Evolutionary conservation across 2,888 invertebrate species (phyloP), one percentile per base, ranked within the genome.

Genomic region (Arenicola marina): DNA sequence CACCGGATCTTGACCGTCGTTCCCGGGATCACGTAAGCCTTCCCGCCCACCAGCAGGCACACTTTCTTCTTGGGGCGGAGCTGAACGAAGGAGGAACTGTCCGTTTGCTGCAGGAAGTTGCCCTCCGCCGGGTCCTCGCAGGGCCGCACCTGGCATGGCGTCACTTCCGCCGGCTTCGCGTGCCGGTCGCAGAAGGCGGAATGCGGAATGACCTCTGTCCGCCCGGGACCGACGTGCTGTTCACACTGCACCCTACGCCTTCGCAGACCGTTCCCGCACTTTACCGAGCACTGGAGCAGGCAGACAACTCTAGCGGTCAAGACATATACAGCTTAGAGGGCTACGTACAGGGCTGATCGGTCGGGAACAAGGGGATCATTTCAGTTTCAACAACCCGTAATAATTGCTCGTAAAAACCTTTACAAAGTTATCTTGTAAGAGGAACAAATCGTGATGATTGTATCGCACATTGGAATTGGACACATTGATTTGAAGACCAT

Each of bases 211-310:
- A 26, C 15, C 48, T 21, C n/a, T 7, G 26, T 24, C 15, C 11
- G 18, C 7, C 48, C 48, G 7, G 32, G 58, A 29, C 21, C 43
- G 18, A 64, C 43, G 31, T 65, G 46, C 56, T 76, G 92, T 56
- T 87, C 82, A 61, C 95, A 95, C 77, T 91, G 90, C 56, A 94
- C 91, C 38, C 89, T 89, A 24, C 95, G 88, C 29, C 90, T 90
- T 84, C 92, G 92, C 34, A 91, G 86, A 0, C 95, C 95, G 78
- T 89, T 63, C 11, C 94, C 95, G 79, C 95, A 96, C 11, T 92
- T 91, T 11, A 91, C 92, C n/a, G 95, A 95, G 80, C 96, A 96
- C 93, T 95, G 85, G 34, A 81, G 75, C 29, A 57, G 56, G 51
- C 32, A 54, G 7, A 48, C 11, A 11, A 11, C 11, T 15, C 38